Base-by-base conservation (phyloP, 1,140 invertebrate species). In the Homarus americanus region DNA sequence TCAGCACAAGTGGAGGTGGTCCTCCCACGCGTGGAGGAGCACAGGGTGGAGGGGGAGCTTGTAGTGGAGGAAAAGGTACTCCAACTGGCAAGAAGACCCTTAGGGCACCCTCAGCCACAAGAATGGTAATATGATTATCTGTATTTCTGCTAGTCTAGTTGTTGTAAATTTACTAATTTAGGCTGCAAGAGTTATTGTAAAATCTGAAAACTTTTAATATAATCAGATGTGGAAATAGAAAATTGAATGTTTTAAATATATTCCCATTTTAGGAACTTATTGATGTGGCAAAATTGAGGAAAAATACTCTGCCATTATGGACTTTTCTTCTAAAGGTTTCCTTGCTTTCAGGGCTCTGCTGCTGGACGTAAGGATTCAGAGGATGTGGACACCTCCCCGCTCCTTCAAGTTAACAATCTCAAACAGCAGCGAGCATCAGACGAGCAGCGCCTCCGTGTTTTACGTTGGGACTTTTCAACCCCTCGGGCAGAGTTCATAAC, bases 381-480 rank as follows among this genome's bases (percentile, higher is more conserved):
- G 75, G 98, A 98, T 92, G 95, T 97, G 5, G 97, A 98, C 93
- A 96, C 95, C 1, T 96, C 97, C 32, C 97, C 97, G 0, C 94
- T 98, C 0, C 94, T 99, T 75, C 96, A 96, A n/a, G 95, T 96
- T 1, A 98, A 98, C 93, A 97, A 97, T 93, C 94, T 97, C 34
- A 99, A 99, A 94, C 97, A 98, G 94, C 98, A 98, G 94, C 95
- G 98, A 73, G 96, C 97, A 41, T 96, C 98, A 34, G 98, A 99
- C 94, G 98, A 99, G 94, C 97, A 98, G 93, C 98, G 97, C 94
- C 95, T 99, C 38, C 98, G 98, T 94, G 95, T 96, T 89, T 95
- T 99, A 3, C 98, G 99, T 94, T 99, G 99, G 99, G 99, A 99
- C 93, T 99, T 99, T 93, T 97, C 97, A 0, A 96, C 97, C 0